Percentiles rank a stretch among this genome's conserved stretches.
phyloP scores from a whole-genome alignment of 1,140 invertebrate genomes.

The Galleria mellonella region DNA sequence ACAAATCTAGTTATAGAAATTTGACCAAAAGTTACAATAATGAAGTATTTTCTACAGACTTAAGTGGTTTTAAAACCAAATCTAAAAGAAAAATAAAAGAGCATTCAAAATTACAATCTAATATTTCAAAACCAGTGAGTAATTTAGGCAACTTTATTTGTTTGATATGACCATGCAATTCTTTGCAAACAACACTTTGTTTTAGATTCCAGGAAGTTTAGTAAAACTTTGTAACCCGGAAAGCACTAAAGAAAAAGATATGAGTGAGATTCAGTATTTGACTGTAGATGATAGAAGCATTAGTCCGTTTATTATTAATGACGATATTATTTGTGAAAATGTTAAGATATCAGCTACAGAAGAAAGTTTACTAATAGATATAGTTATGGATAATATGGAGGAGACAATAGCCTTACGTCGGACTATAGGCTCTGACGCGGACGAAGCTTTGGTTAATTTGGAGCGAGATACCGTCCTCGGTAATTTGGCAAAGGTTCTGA shows the following conservation, averaged over 20 bases:
- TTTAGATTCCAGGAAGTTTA: constrained; percentile 48
- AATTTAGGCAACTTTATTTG: no score
- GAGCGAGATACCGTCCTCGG: constrained; percentile 22
- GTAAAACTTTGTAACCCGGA: constrained; percentile 36
- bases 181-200: background rate
- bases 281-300: background rate
- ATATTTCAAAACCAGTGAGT: no score
- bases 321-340: background rate
- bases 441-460: constrained; percentile 13
- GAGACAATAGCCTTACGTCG: constrained; percentile 43
- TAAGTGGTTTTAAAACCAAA: constrained; percentile 1
- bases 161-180: no score
- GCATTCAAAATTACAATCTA: no score
- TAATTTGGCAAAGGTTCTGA: constrained; percentile 28
- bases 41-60: constrained; percentile 13
- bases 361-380: constrained; percentile 39
- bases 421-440: constrained; percentile 37
- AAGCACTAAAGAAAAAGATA: constrained; percentile 6
- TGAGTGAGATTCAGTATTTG: background rate
- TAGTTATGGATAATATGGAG: constrained; percentile 34
- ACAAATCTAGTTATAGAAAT: constrained; percentile 16
- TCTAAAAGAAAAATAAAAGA: constrained; percentile 12
- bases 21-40: constrained; percentile 23
- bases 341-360: constrained; percentile 31
- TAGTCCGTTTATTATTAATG: no score